A percentile compares a stretch with the other conserved stretches of the same genome.
These are phyloP conservation scores for Drosophila mauritiana DNA, from an alignment of 1,140 invertebrate genomes.

Conservation along the genomic window DNA sequence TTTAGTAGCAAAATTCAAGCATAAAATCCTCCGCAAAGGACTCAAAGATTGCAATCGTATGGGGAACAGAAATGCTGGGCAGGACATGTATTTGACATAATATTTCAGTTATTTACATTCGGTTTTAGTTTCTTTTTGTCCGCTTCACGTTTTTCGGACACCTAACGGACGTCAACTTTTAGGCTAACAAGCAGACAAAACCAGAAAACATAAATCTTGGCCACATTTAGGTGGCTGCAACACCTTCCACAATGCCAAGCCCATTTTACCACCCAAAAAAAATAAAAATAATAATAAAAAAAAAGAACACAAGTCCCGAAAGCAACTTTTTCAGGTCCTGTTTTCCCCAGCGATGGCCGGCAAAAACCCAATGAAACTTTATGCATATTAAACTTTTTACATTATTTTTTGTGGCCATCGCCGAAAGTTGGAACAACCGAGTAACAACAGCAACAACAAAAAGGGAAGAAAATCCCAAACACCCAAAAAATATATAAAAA, in stretches of 20 bases:
- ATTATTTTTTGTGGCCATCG: slow-evolving; percentile 76
- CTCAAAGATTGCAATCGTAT: slow-evolving; percentile 24
- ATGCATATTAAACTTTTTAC: slow-evolving; percentile 81
- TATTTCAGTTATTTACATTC: slow-evolving; percentile 73
- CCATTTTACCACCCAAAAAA: slow-evolving; percentile 4
- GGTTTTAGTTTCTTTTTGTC: slow-evolving; percentile 13
- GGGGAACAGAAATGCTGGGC: neutral
- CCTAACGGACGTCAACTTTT: slow-evolving; percentile 64
- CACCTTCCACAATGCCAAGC: slow-evolving; percentile 44
- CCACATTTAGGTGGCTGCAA: slow-evolving; percentile 73
- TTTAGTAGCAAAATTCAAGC: too few relatives aligned
- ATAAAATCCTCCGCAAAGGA: neutral
- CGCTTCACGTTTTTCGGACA: slow-evolving; percentile 25
- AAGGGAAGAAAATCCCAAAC: slow-evolving; percentile 2
- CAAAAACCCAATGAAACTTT: slow-evolving; percentile 77
- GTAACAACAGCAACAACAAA: slow-evolving; percentile 14
- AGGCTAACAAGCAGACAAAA: slow-evolving; percentile 80
- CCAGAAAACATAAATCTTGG: slow-evolving; percentile 77
- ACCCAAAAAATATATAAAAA: slow-evolving; percentile 8
- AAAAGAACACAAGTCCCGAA: neutral
- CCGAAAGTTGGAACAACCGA: slow-evolving; percentile 58
- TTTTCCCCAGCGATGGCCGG: slow-evolving; percentile 40
- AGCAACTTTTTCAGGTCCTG: slow-evolving; percentile 18
- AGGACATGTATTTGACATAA: slow-evolving; percentile 71
- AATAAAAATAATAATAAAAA: neutral